Percentiles rank a stretch among this genome's conserved stretches.
phyloP scores from a whole-genome alignment of 2,888 invertebrate genomes.

The Rhagonycha fulva region DNA sequence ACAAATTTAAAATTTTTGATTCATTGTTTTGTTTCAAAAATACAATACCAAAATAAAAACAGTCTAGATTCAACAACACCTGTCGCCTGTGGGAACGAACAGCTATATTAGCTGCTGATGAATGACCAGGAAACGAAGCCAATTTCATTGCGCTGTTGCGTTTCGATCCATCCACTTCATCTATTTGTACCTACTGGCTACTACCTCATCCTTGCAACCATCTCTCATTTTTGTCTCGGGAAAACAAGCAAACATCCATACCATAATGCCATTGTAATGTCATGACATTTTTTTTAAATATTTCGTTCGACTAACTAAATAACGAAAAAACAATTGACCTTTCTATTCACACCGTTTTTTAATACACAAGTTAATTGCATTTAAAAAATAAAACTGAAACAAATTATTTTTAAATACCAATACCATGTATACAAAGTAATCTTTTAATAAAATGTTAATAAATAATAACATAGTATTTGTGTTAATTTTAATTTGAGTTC shows the following conservation, averaged over 20 bases:
- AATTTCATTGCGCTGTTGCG: conserved; percentile 51
- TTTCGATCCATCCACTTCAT: conserved; percentile 40
- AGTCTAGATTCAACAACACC: conserved; percentile 41
- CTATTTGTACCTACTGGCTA: conserved; percentile 32
- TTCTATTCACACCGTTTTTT: not conserved
- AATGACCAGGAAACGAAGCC: conserved; percentile 53
- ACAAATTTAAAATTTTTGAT: not conserved
- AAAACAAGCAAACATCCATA: conserved; percentile 10
- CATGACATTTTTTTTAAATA: conserved; percentile 39
- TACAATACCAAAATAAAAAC: conserved; percentile 2
- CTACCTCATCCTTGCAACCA: conserved; percentile 7
- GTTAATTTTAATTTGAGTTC: too few species aligned
- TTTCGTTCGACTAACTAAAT: not conserved
- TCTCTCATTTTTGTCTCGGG: conserved; percentile 12
- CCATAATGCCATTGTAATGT: conserved; percentile 38
- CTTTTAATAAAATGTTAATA: not conserved
- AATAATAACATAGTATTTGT: too few species aligned
- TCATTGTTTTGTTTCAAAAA: not conserved
- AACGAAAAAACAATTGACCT: conserved; percentile 2
- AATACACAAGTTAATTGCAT: not conserved
- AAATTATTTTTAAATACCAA: not conserved
- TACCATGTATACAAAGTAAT: not conserved
- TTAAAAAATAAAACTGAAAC: not conserved
- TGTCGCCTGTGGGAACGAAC: conserved; percentile 48
- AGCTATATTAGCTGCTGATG: conserved; percentile 51